Evolutionary conservation across 2,797 vertebrate species (phyloP), one percentile per base, ranked within the genome.

Genomic region (Odontamblyopus lacepedii): DNA sequence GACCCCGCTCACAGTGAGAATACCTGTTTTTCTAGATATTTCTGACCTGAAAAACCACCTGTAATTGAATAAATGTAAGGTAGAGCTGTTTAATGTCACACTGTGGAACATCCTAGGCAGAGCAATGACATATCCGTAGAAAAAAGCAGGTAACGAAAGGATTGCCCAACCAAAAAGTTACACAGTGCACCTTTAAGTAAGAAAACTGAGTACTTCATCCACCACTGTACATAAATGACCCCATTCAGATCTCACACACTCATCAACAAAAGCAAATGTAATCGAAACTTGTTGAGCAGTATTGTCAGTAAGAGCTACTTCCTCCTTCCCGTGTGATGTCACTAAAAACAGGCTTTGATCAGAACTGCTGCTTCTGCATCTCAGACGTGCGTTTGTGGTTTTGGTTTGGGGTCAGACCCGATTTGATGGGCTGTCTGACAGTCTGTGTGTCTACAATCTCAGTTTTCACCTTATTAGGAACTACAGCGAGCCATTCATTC

Each of bases 321-420:
- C 85, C 87, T 86, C 77, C 83, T 90, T 93, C 87, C 85, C 74
- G 81, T 86, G 85, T 90, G 86, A 92, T 80, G 88, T 88, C 89
- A 87, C 70, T 44, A 18, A 64, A 4, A 60, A 78, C 69, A 70
- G 82, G 30, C 66, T 69, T 61, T 1, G 55, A 68, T 74, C 32
- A 1, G 35, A 75, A 75, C 15, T 5, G 68, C 71, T 80, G 71
- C 75, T 85, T 80, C 72, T 88, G 85, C 87, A 78, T 67, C 48
- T 76, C 69, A 78, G 80, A 72, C 32, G 11, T 63, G 75, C 53
- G 69, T 73, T 74, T 86, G 81, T 78, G 72, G 64, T 79, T 59
- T 61, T 72, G 18, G 19, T 66, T 56, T 70, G 48, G 41, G 59
- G 73, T 62, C 30, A 32, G 16, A 26, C 26, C 35, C 30, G 32